Base-by-base conservation (phyloP, 2,797 vertebrate species). In the Ibycter americanus region DNA sequence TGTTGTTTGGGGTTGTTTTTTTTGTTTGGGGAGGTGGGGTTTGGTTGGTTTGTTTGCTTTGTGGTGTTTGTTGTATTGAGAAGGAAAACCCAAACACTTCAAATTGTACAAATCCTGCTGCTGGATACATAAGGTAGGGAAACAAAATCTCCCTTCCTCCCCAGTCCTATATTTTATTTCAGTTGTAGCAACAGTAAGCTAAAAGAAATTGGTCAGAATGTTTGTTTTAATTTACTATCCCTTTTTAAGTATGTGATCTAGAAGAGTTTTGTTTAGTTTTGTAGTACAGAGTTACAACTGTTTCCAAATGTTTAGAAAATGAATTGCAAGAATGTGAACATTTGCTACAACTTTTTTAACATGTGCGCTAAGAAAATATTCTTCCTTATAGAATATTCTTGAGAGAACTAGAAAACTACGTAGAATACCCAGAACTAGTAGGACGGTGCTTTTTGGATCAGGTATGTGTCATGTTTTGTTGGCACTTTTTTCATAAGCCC, bases 401-500 rank as follows among this genome's bases (percentile, higher is more conserved):
- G 89, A 98, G 99, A 98, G 99, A 99, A 97, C 96, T 99, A 89
- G 99, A 99, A 97, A 98, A 98, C 90, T 99, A 99, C 73, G 95
- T 98, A 2, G 99, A 99, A 97, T 99, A 98, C 93, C 99, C 99
- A 29, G 99, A 99, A 97, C 95, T 99, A 65, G 99, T 99, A 23
- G 99, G 99, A 49, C 98, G 99, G 59, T 99, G 99, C 98, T 99
- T 99, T 95, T 97, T 99, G 42, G 98, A 99, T 96, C 98, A 99
- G 98, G 99, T 99, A 95, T 46, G 98, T 98, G 76, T 56, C 17
- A 3, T 7, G 4, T 91, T 55, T 49, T 63, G 8, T 55, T 90
- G 61, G 20, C 32, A 17, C 89, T 94, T 86, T 1, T 0, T 65
- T 81, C 11, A 7, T 49, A 91, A 87, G 27, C 22, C 29, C 5